Conservation (phyloP, 2,797 vertebrate genomes). For the Arnoldichthys spilopterus region DNA sequence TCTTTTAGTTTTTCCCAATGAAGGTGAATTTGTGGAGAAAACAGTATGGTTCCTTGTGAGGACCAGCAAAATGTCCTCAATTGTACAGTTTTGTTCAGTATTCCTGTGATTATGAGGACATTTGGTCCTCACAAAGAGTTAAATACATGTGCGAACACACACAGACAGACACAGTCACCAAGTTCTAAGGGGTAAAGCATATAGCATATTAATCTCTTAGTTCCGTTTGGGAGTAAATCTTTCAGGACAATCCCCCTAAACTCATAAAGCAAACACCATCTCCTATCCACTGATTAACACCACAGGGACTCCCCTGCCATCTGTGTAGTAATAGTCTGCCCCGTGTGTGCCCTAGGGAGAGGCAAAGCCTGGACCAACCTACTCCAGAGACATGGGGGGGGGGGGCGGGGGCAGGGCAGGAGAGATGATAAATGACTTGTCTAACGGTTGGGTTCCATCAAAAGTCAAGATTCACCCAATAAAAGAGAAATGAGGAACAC, state of each 20-base stretch:
- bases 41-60: no score
- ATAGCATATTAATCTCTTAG: slow-evolving; percentile 4
- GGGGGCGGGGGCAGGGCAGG: slow-evolving; percentile 3
- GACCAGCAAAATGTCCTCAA: no score
- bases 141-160: not conserved
- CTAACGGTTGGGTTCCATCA: slow-evolving; percentile 48
- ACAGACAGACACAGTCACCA: not conserved
- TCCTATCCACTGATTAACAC: slow-evolving; percentile 42
- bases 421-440: slow-evolving; percentile 52
- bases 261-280: slow-evolving; percentile 24
- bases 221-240: slow-evolving; percentile 36
- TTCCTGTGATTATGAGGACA: no score
- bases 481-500: slow-evolving; percentile 37
- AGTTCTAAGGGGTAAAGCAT: not conserved
- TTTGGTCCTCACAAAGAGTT: no score
- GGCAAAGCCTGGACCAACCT: slow-evolving; percentile 34
- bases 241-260: slow-evolving; percentile 29
- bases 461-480: slow-evolving; percentile 22
- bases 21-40: no score
- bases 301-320: slow-evolving; percentile 48
- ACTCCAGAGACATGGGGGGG: slow-evolving; percentile 10
- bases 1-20: no score
- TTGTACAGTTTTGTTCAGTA: no score
- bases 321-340: slow-evolving; percentile 46
- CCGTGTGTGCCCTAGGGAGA: slow-evolving; percentile 41